Conservation (phyloP, 2,113 vertebrate species). For the Podarcis muralis region DNA sequence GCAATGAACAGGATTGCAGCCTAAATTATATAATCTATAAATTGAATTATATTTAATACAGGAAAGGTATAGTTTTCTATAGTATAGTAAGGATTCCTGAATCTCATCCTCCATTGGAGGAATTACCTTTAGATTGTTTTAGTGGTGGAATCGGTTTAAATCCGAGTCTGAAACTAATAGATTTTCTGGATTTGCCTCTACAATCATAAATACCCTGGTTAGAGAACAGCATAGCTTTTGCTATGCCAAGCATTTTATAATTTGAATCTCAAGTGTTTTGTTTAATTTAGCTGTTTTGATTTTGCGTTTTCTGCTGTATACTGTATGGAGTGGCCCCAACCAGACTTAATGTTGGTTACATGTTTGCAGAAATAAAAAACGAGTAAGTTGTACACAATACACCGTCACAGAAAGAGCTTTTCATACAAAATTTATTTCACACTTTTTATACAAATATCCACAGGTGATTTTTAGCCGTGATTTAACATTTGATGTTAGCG, state of each 20-base stretch:
- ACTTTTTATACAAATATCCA: slow-evolving; percentile 82
- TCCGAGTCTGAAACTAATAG: neutral
- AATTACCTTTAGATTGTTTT: neutral
- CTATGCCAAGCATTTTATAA: no score
- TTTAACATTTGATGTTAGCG: slow-evolving; percentile 69
- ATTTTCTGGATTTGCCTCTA: neutral
- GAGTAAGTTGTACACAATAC: slow-evolving; percentile 17
- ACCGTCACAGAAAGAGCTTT: slow-evolving; percentile 56
- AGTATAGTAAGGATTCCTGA: neutral
- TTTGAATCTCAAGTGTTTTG: neutral
- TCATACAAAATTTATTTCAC: slow-evolving; percentile 81
- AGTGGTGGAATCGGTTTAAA: neutral
- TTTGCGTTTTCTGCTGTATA: neutral
- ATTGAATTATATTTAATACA: neutral
- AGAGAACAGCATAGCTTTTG: neutral
- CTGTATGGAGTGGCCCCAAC: neutral
- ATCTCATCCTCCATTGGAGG: neutral
- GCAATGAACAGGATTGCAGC: no score
- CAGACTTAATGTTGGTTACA: neutral
- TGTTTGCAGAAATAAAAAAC: neutral
- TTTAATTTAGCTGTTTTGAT: neutral
- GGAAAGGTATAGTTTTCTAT: neutral
- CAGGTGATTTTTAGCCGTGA: slow-evolving; percentile 76
- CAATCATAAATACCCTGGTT: no score
- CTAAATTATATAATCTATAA: neutral